Conservation (phyloP, 2,113 vertebrate species). For the Pollachius pollachius region DNA sequence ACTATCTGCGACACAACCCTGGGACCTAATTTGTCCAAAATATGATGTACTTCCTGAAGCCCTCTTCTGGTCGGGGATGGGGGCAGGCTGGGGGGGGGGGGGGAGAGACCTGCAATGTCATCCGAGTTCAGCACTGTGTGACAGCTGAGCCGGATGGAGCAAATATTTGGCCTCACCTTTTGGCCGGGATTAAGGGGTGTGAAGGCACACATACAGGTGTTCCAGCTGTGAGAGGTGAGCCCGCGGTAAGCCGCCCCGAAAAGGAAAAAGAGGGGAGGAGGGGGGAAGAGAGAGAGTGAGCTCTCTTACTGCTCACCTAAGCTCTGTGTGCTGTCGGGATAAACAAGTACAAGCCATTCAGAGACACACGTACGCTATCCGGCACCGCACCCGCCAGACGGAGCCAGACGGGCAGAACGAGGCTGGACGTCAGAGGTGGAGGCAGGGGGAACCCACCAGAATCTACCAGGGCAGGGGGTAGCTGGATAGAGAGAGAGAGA, state of each 20-base stretch:
- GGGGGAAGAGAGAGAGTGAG: constrained; percentile 2
- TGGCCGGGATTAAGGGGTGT: constrained; percentile 60
- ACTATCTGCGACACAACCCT: no score
- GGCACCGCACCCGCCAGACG: constrained; percentile 21
- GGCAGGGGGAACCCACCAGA: no score
- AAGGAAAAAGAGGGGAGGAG: constrained; percentile 55
- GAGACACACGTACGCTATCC: constrained; percentile 63
- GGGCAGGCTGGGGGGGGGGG: no score
- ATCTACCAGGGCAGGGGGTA: no score
- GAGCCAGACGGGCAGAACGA: constrained; percentile 58
- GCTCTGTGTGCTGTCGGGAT: constrained; percentile 63
- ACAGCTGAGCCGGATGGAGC: no score
- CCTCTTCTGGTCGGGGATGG: no score
- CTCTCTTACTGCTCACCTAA: constrained; percentile 43
- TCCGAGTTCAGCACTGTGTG: no score
- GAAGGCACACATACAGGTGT: constrained; percentile 63
- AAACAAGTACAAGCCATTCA: constrained; percentile 75
- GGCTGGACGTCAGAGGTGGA: background rate
- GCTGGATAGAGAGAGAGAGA: constrained; percentile 39
- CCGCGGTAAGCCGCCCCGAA: constrained; percentile 62
- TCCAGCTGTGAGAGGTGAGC: constrained; percentile 61
- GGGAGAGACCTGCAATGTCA: no score
- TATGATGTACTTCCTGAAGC: no score
- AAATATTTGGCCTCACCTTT: constrained; percentile 62
- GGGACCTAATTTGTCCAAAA: no score